These are phyloP conservation scores for cattle (Bos taurus) DNA, from an alignment of 2,113 vertebrate genomes.

Conservation along the genomic window ARS-UCD2.0 NC_037331.1:35665501-35666000, in stretches of 20 bases:
- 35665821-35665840: neutral
- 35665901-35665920: neutral
- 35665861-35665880: neutral
- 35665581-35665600: neutral
- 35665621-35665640: neutral
- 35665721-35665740: constrained; percentile 3
- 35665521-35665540: neutral
- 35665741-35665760: neutral
- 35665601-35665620: neutral
- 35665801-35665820: neutral
- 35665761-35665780: neutral
- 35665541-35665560: neutral
- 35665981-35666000: neutral
- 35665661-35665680: neutral
- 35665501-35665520: constrained; percentile 56
- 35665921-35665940: neutral
- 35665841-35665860: neutral
- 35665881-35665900: neutral
- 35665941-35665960: neutral
- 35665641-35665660: neutral
- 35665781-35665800: neutral
- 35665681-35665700: neutral
- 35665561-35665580: constrained; percentile 19
- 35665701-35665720: neutral
- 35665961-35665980: neutral